Evolutionary conservation across 2,113 vertebrate species (phyloP).

Genomic region (Seriola aureovittata): DNA sequence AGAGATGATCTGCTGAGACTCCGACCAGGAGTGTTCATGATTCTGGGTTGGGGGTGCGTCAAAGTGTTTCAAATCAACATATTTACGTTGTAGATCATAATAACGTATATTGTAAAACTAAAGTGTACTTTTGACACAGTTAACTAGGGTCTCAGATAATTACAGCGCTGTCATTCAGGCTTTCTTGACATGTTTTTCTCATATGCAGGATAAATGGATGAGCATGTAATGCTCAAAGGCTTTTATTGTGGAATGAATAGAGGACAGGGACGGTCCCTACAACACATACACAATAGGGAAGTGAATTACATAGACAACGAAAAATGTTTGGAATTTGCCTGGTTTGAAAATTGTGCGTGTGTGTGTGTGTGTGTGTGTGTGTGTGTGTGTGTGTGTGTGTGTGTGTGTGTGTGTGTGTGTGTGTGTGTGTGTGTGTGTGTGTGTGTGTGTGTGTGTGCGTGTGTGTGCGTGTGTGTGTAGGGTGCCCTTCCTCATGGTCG

Average conservation of each 20-base stretch:
- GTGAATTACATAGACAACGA: neutral
- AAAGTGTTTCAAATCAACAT: neutral
- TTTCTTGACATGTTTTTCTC: neutral
- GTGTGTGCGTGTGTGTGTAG: constrained; percentile 80
- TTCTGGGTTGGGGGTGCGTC: constrained; percentile 94
- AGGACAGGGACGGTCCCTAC: neutral
- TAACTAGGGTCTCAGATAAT: too few species aligned
- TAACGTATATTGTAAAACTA: neutral
- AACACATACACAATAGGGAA: too few species aligned
- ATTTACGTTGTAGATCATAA: neutral
- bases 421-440: constrained; percentile 58
- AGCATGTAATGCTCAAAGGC: neutral
- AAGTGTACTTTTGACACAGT: too few species aligned
- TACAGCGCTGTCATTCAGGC: too few species aligned
- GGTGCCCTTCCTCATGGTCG: constrained; percentile 90
- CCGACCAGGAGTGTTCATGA: constrained; percentile 89
- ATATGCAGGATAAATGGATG: neutral
- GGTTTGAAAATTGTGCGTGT: constrained; percentile 36
- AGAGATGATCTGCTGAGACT: constrained; percentile 91
- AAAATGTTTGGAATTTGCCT: neutral
- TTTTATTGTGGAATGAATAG: neutral
- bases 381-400: constrained; percentile 61
- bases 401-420: constrained; percentile 61
- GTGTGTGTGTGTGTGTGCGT: constrained; percentile 65
- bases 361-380: constrained; percentile 66